Evolutionary conservation across 2,888 invertebrate genomes (phyloP), one percentile per base, ranked within the genome.

Genomic region (Xestia c-nigrum): DNA sequence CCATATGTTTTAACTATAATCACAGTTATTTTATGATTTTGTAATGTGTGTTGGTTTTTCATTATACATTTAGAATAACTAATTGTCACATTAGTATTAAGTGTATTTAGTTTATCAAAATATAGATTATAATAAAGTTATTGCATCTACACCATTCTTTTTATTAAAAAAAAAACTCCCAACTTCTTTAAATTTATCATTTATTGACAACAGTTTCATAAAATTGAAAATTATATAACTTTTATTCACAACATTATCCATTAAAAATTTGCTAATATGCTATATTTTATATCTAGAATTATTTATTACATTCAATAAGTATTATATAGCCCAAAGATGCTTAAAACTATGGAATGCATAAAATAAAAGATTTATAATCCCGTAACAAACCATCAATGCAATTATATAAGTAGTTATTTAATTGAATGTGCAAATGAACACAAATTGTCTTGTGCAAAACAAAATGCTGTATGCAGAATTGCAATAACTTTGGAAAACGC

Each of bases 131-230:
- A 86, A 88, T 88, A 86, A 87, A 86, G 83, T 86, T 74, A 86
- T 84, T 76, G 73, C 76, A 83, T 84, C 72, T 70, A 52, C n/a
- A 61, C 21, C 67, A 75, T 69, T 74, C 1, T 74, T 87, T 80
- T 66, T n/a, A 68, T 78, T 4, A 55, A 81, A 55, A 76, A 79
- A 76, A 79, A 81, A 81, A 81, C 76, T 52, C 52, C 47, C 50
- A 71, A 73, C 21, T 76, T 66, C 73, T 83, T 81, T 78, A 64
- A 69, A 87, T 80, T 81, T 83, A 88, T 90, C 75, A 89, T 94
- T 94, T 94, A 93, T 92, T 94, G 88, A 90, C 90, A 94, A 94
- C 94, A 94, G 86, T 91, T 94, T 90, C 91, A 91, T 94, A 94
- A 93, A 93, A 92, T 93, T 91, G 91, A 87, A 90, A 88, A 88